Evolutionary conservation across 2,797 vertebrate species (phyloP).

Genomic region (Poeciliopsis paucimaculata): DNA sequence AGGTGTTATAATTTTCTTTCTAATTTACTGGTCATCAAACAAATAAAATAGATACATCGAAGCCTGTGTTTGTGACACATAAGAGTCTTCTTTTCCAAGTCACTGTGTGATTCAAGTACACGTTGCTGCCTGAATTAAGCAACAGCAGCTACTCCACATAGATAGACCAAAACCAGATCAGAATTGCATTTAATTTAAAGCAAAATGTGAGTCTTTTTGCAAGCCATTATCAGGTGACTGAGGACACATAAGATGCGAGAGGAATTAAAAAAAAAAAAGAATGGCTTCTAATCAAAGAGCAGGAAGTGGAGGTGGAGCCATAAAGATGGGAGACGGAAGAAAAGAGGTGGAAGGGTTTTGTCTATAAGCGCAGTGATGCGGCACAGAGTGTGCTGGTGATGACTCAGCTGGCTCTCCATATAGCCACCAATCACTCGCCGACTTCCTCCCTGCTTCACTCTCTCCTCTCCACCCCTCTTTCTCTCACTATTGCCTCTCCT

Average conservation of each 20-base stretch:
- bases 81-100: not conserved
- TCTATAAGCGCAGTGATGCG: conserved; percentile 83
- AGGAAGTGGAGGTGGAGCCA: conserved; percentile 67
- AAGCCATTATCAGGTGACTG: conserved; percentile 26
- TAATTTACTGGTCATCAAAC: not conserved
- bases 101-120: conserved; percentile 6
- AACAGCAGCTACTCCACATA: conserved; percentile 6
- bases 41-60: not conserved
- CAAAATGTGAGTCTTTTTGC: conserved; percentile 22
- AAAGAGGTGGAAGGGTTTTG: conserved; percentile 75
- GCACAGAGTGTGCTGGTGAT: conserved; percentile 83
- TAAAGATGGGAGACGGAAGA: conserved; percentile 61
- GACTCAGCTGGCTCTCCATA: conserved; percentile 84
- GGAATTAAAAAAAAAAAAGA: conserved; percentile 29
- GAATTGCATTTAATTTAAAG: conserved; percentile 35
- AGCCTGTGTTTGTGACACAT: not conserved
- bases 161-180: conserved; percentile 15
- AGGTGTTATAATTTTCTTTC: not conserved
- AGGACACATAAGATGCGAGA: conserved; percentile 24
- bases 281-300: conserved; percentile 48
- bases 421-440: conserved; percentile 80
- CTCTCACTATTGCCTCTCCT: conserved; percentile 53
- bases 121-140: conserved; percentile 19
- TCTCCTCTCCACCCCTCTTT: conserved; percentile 16
- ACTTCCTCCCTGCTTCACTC: conserved; percentile 32